Evolutionary conservation across 2,888 invertebrate species (phyloP), one percentile per base, ranked within the genome.

Genomic region (Melanchra persicariae): DNA sequence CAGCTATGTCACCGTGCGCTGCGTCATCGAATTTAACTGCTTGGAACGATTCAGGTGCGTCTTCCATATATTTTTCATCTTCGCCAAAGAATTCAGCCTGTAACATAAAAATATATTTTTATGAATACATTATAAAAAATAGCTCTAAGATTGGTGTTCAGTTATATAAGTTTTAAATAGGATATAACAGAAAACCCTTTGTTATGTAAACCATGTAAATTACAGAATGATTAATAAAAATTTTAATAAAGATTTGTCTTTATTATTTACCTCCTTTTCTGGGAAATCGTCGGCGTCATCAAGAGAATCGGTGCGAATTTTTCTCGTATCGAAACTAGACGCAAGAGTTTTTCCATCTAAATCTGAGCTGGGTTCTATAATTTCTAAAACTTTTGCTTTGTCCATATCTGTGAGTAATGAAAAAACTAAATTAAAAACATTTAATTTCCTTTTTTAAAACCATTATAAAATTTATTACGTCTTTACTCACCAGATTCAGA

Each of bases 261-360:
- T 19, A 43, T 8, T 30, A 17, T 26, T 58, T 89, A 95, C 96
- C 90, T 96, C 96, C 91, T 94, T 96, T 86, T 96, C 96, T 12
- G 96, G 96, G 67, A 96, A 96, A 81, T 96, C 96, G 82, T 96
- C 96, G 40, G 96, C 96, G 68, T 96, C 96, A 79, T 96, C 96
- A 5, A 96, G 90, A 2, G 96, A 96, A 84, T 96, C 96, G 0
- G 96, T 96, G 55, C 95, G 91, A 37, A 96, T 87, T 89, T 96
- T 96, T 63, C 91, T 92, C 0, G 96, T 81, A 81, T 96, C 96
- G 86, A 95, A 96, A 89, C 94, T 95, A 26, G 95, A 92, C 9
- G 88, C 77, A 4, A 92, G 89, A 49, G 89, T 77, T 89, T 93
- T 95, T 9, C 92, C 93, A 60, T 94, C 96, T 22, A 92, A 73